phyloP scores from a whole-genome alignment of 2,888 invertebrate species.

The Adelphocoris suturalis region DNA sequence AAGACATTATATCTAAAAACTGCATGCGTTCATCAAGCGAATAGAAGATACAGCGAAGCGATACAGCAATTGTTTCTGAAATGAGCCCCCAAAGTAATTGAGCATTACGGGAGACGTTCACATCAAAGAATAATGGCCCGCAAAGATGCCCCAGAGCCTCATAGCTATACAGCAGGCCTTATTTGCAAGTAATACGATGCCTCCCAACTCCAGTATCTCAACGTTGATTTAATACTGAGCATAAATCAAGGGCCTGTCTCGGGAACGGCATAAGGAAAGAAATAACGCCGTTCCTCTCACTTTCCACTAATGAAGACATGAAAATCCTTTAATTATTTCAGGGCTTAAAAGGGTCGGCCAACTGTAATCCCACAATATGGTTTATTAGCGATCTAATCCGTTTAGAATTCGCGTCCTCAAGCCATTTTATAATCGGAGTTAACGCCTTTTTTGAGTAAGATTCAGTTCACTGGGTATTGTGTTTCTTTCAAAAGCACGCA shows the following conservation, averaged over 20 bases:
- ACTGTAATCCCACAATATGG: constrained; percentile 2
- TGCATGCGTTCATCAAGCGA: too few species aligned
- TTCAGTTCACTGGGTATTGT: too few species aligned
- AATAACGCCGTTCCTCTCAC: not conserved
- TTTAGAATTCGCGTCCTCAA: not conserved
- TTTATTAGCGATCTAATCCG: not conserved
- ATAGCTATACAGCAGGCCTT: not conserved
- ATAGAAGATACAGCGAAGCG: not conserved
- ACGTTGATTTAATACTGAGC: constrained; percentile 37
- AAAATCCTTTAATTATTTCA: constrained; percentile 23
- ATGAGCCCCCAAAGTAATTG: not conserved
- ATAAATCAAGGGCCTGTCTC: constrained; percentile 30
- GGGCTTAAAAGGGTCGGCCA: not conserved
- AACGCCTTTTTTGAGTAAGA: too few species aligned
- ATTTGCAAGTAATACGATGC: constrained; percentile 45
- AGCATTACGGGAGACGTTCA: constrained; percentile 26
- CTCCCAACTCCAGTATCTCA: not conserved
- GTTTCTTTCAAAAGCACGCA: too few species aligned
- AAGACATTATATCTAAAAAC: too few species aligned
- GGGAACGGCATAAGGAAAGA: constrained; percentile 23
- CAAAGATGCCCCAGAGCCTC: constrained; percentile 18
- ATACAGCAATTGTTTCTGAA: not conserved
- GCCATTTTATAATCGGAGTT: too few species aligned
- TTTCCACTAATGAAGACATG: constrained; percentile 1
- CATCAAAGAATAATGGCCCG: constrained; percentile 32